Conservation (phyloP, 1,140 invertebrate genomes). For the Dufourea novaeangliae region DNA sequence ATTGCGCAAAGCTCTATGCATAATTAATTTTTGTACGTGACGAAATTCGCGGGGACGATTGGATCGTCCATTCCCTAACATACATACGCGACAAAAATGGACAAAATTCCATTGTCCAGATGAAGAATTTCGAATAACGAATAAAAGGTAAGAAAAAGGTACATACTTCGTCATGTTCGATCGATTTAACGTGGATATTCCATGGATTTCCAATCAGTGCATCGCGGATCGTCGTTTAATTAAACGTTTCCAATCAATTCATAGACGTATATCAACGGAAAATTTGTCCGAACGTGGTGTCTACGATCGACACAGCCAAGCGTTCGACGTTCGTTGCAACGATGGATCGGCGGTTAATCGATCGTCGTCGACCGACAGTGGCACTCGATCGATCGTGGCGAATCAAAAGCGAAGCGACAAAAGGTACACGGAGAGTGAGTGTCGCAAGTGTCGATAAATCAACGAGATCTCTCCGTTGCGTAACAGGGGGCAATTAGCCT, state of each 20-base stretch:
- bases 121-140: no score
- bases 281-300: not conserved
- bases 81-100: no score
- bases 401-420: conserved; percentile 21
- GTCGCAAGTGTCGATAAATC: conserved; percentile 40
- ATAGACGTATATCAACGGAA: not conserved
- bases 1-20: conserved; percentile 29
- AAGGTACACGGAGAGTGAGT: conserved; percentile 5
- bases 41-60: conserved; percentile 26
- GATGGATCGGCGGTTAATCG: no score
- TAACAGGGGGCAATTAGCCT: conserved; percentile 61
- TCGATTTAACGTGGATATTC: no score
- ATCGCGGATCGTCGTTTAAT: not conserved
- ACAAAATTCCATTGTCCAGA: no score
- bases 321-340: no score
- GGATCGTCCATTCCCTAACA: no score
- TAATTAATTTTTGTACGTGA: conserved; percentile 42
- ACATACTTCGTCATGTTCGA: no score
- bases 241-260: no score
- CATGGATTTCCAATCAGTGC: not conserved
- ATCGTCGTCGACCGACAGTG: not conserved
- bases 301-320: no score
- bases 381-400: not conserved
- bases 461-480: conserved; percentile 39
- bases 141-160: no score